Conservation (phyloP, 2,888 invertebrate species). For the Dryomyza anilis region DNA sequence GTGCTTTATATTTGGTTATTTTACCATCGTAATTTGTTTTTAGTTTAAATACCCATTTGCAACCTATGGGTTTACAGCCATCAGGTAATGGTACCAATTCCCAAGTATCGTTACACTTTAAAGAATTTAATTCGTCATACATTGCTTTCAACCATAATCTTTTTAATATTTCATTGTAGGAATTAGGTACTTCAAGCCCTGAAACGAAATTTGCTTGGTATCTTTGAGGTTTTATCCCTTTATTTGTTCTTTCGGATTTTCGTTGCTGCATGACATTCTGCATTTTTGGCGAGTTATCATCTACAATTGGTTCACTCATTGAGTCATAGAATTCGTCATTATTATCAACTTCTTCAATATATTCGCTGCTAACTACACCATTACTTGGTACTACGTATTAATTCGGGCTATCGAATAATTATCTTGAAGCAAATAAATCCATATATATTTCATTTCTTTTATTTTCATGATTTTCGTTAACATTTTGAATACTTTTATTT, state of each 20-base stretch:
- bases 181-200: not conserved
- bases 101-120: not conserved
- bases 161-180: not conserved
- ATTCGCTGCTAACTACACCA: not conserved
- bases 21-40: not conserved
- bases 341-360: not conserved
- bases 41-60: slow-evolving; percentile 3
- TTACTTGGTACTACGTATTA: not conserved
- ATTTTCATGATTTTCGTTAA: not conserved
- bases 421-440: not conserved
- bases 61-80: not conserved
- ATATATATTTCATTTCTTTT: not conserved
- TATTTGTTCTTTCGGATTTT: not conserved
- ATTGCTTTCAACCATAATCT: not conserved
- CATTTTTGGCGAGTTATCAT: not conserved
- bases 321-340: not conserved
- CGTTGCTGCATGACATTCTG: not conserved
- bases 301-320: not conserved
- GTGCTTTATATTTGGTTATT: not conserved
- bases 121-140: not conserved
- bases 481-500: not conserved
- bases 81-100: not conserved
- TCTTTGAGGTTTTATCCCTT: not conserved
- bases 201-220: not conserved
- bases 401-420: not conserved